A percentile compares a stretch with the other conserved stretches of the same genome.
Evolutionary conservation across 2,113 vertebrate genomes (phyloP).

Genomic region (Rhagologus leucostigma): DNA sequence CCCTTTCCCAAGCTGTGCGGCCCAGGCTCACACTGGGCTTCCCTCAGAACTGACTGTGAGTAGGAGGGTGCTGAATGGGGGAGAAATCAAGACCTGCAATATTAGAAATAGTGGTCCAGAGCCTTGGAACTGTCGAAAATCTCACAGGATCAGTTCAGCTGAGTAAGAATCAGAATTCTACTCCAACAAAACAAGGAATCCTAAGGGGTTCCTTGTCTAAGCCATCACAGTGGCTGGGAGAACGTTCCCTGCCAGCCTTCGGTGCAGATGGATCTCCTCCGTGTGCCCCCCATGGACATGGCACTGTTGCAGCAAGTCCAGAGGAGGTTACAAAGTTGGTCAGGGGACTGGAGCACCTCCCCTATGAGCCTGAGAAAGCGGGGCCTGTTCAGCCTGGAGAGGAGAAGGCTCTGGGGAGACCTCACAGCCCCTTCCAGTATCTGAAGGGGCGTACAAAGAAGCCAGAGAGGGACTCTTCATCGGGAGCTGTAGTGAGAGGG

Average conservation of each 20-base stretch:
- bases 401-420: not conserved
- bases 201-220: not conserved
- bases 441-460: not conserved
- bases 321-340: not conserved
- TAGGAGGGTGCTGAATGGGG: not conserved
- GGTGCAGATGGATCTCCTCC: not conserved
- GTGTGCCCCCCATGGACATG: rapidly evolving
- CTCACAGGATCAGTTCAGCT: not conserved
- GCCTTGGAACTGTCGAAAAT: not conserved
- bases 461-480: not conserved
- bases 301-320: not conserved
- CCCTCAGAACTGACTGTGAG: not conserved
- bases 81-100: rapidly evolving
- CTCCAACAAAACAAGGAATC: not conserved
- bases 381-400: not conserved
- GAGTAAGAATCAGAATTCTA: not conserved
- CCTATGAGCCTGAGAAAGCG: not conserved
- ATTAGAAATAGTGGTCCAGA: not conserved
- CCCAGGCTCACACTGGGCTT: not conserved
- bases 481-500: not conserved
- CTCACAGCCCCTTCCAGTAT: not conserved
- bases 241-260: rapidly evolving
- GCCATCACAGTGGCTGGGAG: not conserved
- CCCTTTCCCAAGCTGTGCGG: not conserved
- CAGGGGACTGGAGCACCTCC: not conserved